Conservation (phyloP, 92 coral and sea anemone species). For the Actinostola sp. region DNA sequence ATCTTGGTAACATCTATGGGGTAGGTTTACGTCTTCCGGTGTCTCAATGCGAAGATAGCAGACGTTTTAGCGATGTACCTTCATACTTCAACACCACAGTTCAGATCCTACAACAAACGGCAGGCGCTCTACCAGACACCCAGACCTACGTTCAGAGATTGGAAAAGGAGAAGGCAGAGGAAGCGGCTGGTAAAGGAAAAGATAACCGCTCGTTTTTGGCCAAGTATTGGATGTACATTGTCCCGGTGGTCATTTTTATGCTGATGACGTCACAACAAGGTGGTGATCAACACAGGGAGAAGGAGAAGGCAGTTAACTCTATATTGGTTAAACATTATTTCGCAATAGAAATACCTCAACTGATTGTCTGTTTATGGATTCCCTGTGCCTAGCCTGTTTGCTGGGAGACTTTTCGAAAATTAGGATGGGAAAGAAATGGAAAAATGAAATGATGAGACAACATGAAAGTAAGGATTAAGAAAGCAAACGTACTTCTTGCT, state of each 20-base stretch:
- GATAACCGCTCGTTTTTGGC: constrained; percentile 95
- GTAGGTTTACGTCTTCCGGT: constrained; percentile 60
- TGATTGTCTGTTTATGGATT: background rate
- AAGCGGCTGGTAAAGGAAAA: constrained; percentile 81
- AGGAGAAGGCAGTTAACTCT: constrained; percentile 43
- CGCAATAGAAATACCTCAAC: background rate
- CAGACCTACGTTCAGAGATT: constrained; percentile 87
- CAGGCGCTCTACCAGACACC: constrained; percentile 95
- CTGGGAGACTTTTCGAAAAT: background rate
- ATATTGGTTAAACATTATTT: background rate
- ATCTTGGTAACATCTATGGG: constrained; percentile 68
- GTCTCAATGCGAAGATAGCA: constrained; percentile 48
- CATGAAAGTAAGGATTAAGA: no score
- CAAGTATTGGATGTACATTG: constrained; percentile 96
- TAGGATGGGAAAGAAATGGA: background rate
- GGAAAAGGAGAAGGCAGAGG: constrained; percentile 84
- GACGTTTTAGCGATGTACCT: constrained; percentile 32
- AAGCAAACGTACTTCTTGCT: no score
- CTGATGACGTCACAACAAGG: constrained; percentile 82
- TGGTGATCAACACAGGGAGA: constrained; percentile 77
- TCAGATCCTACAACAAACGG: constrained; percentile 59
- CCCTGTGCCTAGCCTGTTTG: background rate
- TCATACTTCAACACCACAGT: constrained; percentile 86
- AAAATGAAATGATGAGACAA: no score
- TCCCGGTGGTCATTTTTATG: constrained; percentile 84